These are phyloP conservation scores for Eutolmus rufibarbis DNA, from an alignment of 2,888 invertebrate genomes.

Conservation along the genomic window DNA sequence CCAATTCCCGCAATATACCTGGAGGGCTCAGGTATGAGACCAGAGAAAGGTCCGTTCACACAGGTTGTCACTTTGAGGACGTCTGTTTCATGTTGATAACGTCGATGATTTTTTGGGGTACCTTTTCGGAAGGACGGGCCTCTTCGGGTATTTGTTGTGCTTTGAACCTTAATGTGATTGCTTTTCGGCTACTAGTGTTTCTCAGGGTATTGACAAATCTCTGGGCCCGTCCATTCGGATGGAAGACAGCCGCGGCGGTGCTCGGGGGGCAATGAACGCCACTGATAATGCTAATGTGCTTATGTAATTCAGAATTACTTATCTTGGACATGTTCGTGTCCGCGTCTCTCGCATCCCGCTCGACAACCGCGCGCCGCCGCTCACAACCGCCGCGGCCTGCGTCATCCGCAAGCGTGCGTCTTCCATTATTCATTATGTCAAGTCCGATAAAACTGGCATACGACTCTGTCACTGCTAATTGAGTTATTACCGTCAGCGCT, in stretches of 20 bases:
- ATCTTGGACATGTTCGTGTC: conserved; percentile 33
- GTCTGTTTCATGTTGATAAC: neutral
- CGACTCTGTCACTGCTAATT: conserved; percentile 34
- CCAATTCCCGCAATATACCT: neutral
- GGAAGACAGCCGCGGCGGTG: neutral
- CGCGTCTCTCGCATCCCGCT: neutral
- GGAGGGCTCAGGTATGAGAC: neutral
- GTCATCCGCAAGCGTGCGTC: neutral
- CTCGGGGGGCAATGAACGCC: conserved; percentile 32
- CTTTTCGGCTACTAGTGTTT: conserved; percentile 35
- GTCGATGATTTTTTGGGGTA: neutral
- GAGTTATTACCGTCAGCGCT: conserved; percentile 8
- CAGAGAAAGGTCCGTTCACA: neutral
- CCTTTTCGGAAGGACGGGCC: neutral
- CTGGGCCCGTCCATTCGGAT: neutral
- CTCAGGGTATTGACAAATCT: conserved; percentile 4
- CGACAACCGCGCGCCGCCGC: neutral
- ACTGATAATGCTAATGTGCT: conserved; percentile 47
- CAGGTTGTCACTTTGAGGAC: neutral
- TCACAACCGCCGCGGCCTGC: neutral
- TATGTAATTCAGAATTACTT: conserved; percentile 45
- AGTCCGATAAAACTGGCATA: conserved; percentile 61
- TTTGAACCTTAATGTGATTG: conserved; percentile 21
- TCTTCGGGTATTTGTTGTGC: neutral
- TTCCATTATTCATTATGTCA: conserved; percentile 62